These are phyloP conservation scores for Zoanthus solanderi DNA, from an alignment of 92 coral and sea anemone species.

Conservation along the genomic window DNA sequence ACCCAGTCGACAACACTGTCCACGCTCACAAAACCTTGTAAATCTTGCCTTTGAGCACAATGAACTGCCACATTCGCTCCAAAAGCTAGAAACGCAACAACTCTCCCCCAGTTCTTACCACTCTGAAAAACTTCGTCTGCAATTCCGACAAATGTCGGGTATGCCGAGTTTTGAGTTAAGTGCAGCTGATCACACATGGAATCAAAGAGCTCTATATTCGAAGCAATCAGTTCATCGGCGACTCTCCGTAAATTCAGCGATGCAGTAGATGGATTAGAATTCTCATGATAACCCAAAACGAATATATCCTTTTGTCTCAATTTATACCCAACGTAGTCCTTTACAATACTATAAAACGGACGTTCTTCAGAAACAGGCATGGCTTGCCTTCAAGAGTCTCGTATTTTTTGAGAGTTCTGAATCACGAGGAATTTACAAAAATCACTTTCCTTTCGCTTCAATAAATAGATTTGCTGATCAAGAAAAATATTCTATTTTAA, in stretches of 20 bases:
- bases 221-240: constrained; percentile 89
- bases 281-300: constrained; percentile 71
- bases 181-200: constrained; percentile 98
- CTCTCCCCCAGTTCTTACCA: constrained; percentile 98
- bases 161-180: constrained; percentile 82
- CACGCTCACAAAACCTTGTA: constrained; percentile 70
- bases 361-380: constrained; percentile 68
- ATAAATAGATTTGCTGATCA: not conserved
- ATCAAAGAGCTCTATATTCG: constrained; percentile 82
- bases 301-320: constrained; percentile 79
- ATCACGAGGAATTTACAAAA: not conserved
- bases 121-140: constrained; percentile 95
- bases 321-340: constrained; percentile 83
- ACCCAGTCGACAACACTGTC: constrained; percentile 91
- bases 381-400: not conserved
- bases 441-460: not conserved
- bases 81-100: constrained; percentile 98
- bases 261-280: constrained; percentile 64
- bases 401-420: not conserved
- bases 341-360: constrained; percentile 70
- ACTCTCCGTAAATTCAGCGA: constrained; percentile 81
- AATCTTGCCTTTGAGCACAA: constrained; percentile 88
- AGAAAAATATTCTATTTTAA: not conserved
- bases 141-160: constrained; percentile 93
- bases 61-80: constrained; percentile 93